A percentile compares a stretch with the other conserved stretches of the same genome.
phyloP scores from a whole-genome alignment of 2,797 vertebrate genomes.

The Poeciliopsis gracilis region DNA sequence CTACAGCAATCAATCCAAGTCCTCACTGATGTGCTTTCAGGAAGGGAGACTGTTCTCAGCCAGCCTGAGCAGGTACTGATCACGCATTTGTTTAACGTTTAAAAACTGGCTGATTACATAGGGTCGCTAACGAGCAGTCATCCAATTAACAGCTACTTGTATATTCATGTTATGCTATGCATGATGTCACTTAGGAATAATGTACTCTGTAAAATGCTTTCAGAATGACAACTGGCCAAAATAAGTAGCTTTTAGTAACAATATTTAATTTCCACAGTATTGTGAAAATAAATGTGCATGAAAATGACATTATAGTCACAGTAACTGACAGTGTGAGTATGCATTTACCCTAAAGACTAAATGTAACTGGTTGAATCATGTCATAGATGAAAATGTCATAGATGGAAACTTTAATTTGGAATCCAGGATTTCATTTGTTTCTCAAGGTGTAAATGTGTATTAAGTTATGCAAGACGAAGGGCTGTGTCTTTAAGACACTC shows the following conservation, averaged over 20 bases:
- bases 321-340: background rate
- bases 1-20: conserved; percentile 83
- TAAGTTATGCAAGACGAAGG: background rate
- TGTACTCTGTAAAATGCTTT: background rate
- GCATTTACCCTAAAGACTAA: background rate
- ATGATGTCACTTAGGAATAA: background rate
- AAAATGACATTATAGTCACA: background rate
- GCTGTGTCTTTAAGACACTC: background rate
- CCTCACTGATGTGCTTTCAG: conserved; percentile 81
- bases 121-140: background rate
- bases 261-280: background rate
- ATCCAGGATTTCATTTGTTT: background rate
- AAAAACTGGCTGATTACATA: background rate
- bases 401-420: background rate
- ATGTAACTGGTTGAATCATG: background rate
- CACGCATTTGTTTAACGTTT: background rate
- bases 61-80: conserved; percentile 82
- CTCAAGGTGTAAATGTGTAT: background rate
- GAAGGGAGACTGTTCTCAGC: conserved; percentile 66
- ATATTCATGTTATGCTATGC: background rate
- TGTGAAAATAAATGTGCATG: background rate
- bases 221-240: background rate
- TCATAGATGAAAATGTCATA: background rate
- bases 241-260: background rate
- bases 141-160: background rate